Conservation (phyloP, 1,140 invertebrate genomes). For the Aphidius ervi region DNA sequence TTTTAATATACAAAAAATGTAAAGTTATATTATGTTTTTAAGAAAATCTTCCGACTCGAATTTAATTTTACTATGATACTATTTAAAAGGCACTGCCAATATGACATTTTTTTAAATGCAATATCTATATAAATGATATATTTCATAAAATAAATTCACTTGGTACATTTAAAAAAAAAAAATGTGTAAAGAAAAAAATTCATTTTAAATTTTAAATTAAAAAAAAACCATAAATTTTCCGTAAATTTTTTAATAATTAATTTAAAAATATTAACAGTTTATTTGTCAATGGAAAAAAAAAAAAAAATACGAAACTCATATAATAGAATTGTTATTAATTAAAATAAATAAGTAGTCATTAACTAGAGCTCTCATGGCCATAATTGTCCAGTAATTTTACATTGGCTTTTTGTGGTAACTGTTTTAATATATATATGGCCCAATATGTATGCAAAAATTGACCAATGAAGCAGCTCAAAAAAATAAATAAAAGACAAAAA, state of each 20-base stretch:
- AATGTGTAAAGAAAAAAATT: too few relatives aligned
- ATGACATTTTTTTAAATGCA: not conserved
- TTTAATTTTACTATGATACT: slow-evolving; percentile 19
- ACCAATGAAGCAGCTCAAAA: slow-evolving; percentile 20
- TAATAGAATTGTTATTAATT: slow-evolving; percentile 22
- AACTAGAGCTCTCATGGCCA: slow-evolving; percentile 22
- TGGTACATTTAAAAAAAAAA: slow-evolving; percentile 5
- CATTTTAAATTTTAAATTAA: too few relatives aligned
- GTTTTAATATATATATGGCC: slow-evolving; percentile 5
- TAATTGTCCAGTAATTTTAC: slow-evolving; percentile 3
- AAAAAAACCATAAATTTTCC: too few relatives aligned
- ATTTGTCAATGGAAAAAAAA: slow-evolving; percentile 7
- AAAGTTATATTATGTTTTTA: not conserved
- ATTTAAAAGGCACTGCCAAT: slow-evolving; percentile 8
- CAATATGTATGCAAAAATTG: slow-evolving; percentile 13
- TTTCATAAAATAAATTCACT: too few relatives aligned
- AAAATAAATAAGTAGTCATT: slow-evolving; percentile 23
- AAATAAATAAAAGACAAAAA: not conserved
- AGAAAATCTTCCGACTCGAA: slow-evolving; percentile 7
- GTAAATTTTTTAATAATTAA: too few relatives aligned
- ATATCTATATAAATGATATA: too few relatives aligned
- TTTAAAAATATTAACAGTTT: not conserved
- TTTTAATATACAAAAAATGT: slow-evolving; percentile 6
- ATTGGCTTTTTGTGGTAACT: slow-evolving; percentile 12
- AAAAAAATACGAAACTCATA: slow-evolving; percentile 19